These are phyloP conservation scores for Chaetodon trifascialis DNA, from an alignment of 2,113 vertebrate species.

Conservation along the genomic window DNA sequence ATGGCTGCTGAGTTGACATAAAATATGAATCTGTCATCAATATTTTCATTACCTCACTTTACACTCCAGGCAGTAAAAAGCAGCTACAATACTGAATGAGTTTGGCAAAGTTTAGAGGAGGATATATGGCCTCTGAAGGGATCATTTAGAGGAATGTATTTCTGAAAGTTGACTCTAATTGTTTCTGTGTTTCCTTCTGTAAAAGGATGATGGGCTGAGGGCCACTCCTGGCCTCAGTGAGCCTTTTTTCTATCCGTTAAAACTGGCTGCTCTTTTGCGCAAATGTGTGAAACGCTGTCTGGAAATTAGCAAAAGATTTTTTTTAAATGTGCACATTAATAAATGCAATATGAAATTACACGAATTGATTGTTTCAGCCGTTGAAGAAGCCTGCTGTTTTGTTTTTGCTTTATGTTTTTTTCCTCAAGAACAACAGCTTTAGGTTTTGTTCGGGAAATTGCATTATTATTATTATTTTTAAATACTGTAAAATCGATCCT, in stretches of 20 bases:
- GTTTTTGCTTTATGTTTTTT: background rate
- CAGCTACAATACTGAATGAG: background rate
- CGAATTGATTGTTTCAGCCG: background rate
- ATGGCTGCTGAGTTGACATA: background rate
- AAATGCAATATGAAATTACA: background rate
- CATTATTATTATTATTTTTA: too few species aligned
- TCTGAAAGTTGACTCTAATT: background rate
- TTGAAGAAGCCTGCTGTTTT: background rate
- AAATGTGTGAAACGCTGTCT: constrained; percentile 14
- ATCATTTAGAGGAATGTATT: background rate
- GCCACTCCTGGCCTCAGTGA: background rate
- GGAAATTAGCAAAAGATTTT: background rate
- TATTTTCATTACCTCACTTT: background rate
- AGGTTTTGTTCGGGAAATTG: background rate
- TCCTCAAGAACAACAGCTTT: background rate
- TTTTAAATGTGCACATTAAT: background rate
- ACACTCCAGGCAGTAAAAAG: background rate
- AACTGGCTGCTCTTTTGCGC: constrained; percentile 5
- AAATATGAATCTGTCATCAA: background rate
- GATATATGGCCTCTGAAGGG: background rate
- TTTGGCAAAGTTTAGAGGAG: background rate
- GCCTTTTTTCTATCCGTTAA: background rate
- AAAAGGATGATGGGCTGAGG: too few species aligned
- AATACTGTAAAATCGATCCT: background rate
- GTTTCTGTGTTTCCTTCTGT: constrained; percentile 4